Conservation (phyloP, 2,797 vertebrate species). For the Momotus momota region DNA sequence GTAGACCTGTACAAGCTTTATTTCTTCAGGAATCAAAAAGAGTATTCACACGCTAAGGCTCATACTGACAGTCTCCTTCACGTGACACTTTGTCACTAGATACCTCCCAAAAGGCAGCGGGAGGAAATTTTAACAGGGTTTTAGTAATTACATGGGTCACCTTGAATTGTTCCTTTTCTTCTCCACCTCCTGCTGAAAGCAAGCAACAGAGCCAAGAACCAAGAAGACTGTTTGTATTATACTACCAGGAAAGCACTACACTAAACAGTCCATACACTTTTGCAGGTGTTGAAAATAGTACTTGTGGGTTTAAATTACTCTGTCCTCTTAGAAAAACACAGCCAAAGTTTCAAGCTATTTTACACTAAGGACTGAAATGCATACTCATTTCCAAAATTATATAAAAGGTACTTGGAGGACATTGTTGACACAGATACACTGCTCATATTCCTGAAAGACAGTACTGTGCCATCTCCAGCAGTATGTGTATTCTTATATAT, state of each 20-base stretch:
- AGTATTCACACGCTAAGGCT: neutral
- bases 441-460: neutral
- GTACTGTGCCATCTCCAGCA: neutral
- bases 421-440: neutral
- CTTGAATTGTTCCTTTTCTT: neutral
- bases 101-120: neutral
- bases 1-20: neutral
- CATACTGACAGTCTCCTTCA: neutral
- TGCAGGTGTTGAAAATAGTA: neutral
- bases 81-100: neutral
- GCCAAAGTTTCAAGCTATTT: neutral
- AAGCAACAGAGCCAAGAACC: neutral
- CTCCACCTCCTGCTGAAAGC: neutral
- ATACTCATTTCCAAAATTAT: neutral
- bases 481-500: accelerated
- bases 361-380: neutral
- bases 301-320: neutral
- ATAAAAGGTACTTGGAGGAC: neutral
- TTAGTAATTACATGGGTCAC: neutral
- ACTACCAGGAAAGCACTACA: neutral
- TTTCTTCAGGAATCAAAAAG: neutral
- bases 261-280: neutral
- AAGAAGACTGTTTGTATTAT: neutral
- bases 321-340: neutral
- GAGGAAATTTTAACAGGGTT: neutral